Evolutionary conservation across 53 echinoderm and acorn worm genomes (phyloP).

Genomic region (Luidia sarsii): DNA sequence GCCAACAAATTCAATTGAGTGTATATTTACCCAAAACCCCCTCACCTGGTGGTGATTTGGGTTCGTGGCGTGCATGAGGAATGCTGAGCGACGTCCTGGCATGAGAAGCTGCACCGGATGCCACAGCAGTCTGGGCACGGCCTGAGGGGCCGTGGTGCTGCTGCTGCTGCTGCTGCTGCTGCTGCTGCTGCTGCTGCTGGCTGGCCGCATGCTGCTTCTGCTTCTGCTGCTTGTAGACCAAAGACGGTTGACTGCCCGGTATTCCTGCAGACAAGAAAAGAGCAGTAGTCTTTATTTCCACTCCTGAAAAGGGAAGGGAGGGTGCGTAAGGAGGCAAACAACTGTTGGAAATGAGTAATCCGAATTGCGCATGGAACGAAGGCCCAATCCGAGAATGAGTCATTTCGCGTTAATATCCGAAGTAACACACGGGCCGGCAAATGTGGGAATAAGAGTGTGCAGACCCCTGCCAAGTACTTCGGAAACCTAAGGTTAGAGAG

Average conservation of each 20-base stretch:
- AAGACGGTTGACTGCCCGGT: slow-evolving; percentile 38
- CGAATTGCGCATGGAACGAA: slow-evolving; percentile 5
- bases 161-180: slow-evolving; percentile 41
- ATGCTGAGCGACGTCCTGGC: slow-evolving; percentile 58
- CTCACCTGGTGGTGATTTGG: slow-evolving; percentile 78
- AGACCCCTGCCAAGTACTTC: slow-evolving; percentile 50
- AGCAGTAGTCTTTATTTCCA: too few relatives aligned
- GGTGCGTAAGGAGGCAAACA: too few relatives aligned
- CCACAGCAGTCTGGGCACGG: slow-evolving; percentile 14
- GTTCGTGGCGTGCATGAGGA: slow-evolving; percentile 63
- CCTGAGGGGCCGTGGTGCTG: neutral
- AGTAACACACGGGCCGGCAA: slow-evolving; percentile 43
- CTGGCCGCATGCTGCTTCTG: slow-evolving; percentile 30
- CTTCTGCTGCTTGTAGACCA: slow-evolving; percentile 21
- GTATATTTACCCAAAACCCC: too few relatives aligned
- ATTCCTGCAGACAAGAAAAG: slow-evolving; percentile 7
- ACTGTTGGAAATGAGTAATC: slow-evolving; percentile 40
- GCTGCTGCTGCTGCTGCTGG: slow-evolving; percentile 47
- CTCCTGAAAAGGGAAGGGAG: too few relatives aligned
- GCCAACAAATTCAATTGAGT: too few relatives aligned
- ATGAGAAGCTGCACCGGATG: slow-evolving; percentile 16
- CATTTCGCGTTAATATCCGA: slow-evolving; percentile 37
- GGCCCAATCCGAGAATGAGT: slow-evolving; percentile 35
- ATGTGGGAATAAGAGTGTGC: neutral
- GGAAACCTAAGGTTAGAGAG: too few relatives aligned